Evolutionary conservation across 2,797 vertebrate genomes (phyloP).

Genomic region (Microchirus variegatus): DNA sequence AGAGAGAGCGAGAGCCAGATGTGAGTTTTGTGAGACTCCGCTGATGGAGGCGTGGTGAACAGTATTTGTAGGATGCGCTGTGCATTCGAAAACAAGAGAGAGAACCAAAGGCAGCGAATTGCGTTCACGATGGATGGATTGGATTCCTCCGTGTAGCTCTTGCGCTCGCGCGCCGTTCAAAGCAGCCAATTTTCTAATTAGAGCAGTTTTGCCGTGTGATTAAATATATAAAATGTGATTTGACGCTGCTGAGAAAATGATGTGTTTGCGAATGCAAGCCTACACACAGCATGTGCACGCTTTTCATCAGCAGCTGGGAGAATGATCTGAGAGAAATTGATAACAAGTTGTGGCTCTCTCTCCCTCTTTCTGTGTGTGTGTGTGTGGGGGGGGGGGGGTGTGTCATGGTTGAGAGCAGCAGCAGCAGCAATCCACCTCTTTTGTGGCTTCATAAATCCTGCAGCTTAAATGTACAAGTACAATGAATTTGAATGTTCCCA

Average conservation of each 20-base stretch:
- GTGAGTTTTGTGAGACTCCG: constrained; percentile 14
- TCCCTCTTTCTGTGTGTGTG: constrained; percentile 2
- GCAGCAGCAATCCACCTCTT: too few species aligned
- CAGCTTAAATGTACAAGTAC: too few species aligned
- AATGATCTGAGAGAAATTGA: constrained; percentile 28
- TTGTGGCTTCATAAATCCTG: too few species aligned
- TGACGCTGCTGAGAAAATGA: constrained; percentile 50
- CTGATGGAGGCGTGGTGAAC: constrained; percentile 15
- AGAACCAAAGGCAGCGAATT: constrained; percentile 20
- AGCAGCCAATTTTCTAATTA: constrained; percentile 56
- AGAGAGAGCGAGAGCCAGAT: too few species aligned
- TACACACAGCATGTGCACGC: constrained; percentile 17
- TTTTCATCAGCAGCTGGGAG: constrained; percentile 23
- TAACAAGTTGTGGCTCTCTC: constrained; percentile 7
- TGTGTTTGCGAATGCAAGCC: constrained; percentile 32
- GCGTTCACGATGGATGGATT: constrained; percentile 23
- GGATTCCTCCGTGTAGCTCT: background rate
- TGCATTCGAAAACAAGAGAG: background rate
- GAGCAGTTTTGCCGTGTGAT: constrained; percentile 44
- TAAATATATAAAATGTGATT: constrained; percentile 57
- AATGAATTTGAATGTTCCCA: too few species aligned
- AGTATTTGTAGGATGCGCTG: constrained; percentile 1
- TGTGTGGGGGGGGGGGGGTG: constrained; percentile 3
- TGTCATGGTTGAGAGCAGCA: background rate
- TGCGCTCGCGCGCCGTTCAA: constrained; percentile 29